Evolutionary conservation across 2,113 vertebrate species (phyloP), one percentile per base, ranked within the genome.

Genomic region (Brachyhypopomus occidentalis): DNA sequence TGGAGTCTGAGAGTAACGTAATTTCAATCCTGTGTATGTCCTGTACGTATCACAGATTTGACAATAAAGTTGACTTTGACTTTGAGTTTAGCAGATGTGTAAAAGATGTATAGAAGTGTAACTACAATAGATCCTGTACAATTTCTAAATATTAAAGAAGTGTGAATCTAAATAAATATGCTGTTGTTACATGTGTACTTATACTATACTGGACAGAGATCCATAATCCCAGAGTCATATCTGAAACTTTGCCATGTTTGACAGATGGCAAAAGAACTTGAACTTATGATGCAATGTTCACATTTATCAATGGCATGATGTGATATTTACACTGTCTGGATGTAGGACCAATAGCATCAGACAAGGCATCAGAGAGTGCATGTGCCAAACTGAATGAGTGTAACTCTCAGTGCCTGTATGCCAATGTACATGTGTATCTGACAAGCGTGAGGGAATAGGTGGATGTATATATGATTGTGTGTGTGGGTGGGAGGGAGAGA

Each of bases 241-340:
- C 62, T 17, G 25, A 64, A 30, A 64, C 25, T 34, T 64, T 30
- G 30, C 5, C 27, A 23, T 34, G 62, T 64, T 25, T 63, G 60
- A 27, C 9, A 63, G 60, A 25, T 27, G 60, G 22, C 22, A 63
- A n/a, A 8, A 63, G 2, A 63, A 23, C 22, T 23, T 8, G 22
- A n/a, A 62, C 41, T 41, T 8, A 7, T 62, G 5, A 23, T 62
- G 20, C 55, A 69, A 69, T 2, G 9, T 23, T 11, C 74, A 66
- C 64, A 58, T 20, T 77, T 66, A 66, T 66, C 75, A 77, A 17
- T 66, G 17, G 30, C 45, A 0, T 1, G 9, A 30, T 62, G 34
- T 48, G 56, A 16, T 66, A 25, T 77, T 64, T 64, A 64, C 48
- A 60, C 2, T 41, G 22, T 71, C 38, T 60, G 77, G 12, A 27